Percentiles rank a stretch among this genome's conserved stretches.
These are phyloP conservation scores for Tylochromis polylepis DNA, from an alignment of 2,113 vertebrate genomes.

Conservation along the genomic window DNA sequence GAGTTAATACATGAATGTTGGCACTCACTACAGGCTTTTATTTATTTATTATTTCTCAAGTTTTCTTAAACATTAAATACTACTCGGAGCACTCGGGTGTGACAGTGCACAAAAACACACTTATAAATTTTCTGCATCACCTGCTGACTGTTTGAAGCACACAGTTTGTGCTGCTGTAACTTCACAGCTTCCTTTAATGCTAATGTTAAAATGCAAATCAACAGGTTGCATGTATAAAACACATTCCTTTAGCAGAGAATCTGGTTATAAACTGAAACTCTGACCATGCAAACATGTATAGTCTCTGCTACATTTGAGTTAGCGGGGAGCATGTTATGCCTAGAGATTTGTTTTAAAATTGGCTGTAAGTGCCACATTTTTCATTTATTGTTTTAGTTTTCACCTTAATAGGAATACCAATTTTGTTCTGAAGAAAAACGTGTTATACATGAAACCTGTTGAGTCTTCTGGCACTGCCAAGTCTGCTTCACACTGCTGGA, in stretches of 20 bases:
- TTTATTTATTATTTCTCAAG: background rate
- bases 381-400: background rate
- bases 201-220: background rate
- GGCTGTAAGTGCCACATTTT: rapidly evolving
- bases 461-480: rapidly evolving
- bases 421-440: background rate
- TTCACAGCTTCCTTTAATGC: background rate
- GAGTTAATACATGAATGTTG: background rate
- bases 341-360: background rate
- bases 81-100: rapidly evolving
- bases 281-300: too few relatives aligned
- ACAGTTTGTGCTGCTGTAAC: rapidly evolving
- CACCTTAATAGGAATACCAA: background rate
- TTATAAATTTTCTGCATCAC: background rate
- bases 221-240: background rate
- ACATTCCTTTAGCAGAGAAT: background rate
- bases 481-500: background rate
- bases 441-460: background rate
- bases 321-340: too few relatives aligned
- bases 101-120: background rate
- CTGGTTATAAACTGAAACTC: too few relatives aligned
- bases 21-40: background rate
- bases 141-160: background rate
- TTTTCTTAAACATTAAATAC: background rate
- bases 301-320: too few relatives aligned